A percentile compares a stretch with the other conserved stretches of the same genome.
Conservation (phyloP, 1,140 invertebrate genomes). For the Penaeus chinensis region DNA sequence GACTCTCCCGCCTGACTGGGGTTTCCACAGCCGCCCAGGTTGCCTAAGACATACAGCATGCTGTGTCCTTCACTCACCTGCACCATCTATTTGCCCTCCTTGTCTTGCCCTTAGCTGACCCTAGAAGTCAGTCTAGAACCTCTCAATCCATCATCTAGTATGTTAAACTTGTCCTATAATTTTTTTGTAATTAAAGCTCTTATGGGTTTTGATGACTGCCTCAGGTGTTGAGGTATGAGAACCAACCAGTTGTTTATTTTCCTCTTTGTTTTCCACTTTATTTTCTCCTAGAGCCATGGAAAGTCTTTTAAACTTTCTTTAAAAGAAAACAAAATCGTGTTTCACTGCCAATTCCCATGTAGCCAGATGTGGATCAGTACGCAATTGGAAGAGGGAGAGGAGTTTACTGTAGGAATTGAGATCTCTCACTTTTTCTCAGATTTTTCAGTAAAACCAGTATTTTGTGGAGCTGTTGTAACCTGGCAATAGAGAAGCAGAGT, state of each 20-base stretch:
- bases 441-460: conserved; percentile 54
- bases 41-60: conserved; percentile 45
- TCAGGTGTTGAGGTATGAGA: conserved; percentile 35
- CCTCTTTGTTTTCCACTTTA: conserved; percentile 41
- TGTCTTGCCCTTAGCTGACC: conserved; percentile 43
- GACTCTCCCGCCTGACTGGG: conserved; percentile 26
- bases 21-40: background rate
- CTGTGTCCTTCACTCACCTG: conserved; percentile 47
- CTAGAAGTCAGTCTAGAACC: conserved; percentile 34
- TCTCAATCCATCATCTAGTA: conserved; percentile 16
- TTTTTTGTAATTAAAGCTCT: conserved; percentile 36
- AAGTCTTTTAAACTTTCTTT: conserved; percentile 37
- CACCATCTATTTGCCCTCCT: conserved; percentile 37
- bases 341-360: conserved; percentile 62
- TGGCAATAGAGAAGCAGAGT: conserved; percentile 9
- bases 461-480: conserved; percentile 58
- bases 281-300: conserved; percentile 31
- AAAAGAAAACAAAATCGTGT: conserved; percentile 32
- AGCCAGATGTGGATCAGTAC: conserved; percentile 53
- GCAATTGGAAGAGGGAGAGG: conserved; percentile 45
- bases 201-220: conserved; percentile 50
- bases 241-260: conserved; percentile 36
- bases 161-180: conserved; percentile 19
- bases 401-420: conserved; percentile 54
- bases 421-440: conserved; percentile 39